phyloP scores from a whole-genome alignment of 2,113 vertebrate genomes.

The Scophthalmus maximus region DNA sequence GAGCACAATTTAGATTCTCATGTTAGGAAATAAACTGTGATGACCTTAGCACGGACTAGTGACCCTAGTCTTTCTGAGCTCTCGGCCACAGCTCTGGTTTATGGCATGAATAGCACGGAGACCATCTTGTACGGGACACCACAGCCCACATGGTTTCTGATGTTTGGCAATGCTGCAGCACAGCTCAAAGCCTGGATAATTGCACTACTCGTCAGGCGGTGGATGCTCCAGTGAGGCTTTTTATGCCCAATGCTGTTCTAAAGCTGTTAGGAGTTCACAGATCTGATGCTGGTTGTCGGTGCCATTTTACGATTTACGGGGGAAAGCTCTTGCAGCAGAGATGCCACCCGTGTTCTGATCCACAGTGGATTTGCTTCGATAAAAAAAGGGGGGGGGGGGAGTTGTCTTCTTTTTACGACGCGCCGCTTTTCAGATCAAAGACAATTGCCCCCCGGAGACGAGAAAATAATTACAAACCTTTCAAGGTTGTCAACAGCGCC shows the following conservation, averaged over 20 bases:
- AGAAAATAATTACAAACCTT: slow-evolving; percentile 4
- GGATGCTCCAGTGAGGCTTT: background rate
- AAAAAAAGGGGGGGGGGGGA: too few species aligned
- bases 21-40: background rate
- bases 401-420: background rate
- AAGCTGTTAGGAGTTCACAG: too few species aligned
- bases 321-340: too few species aligned
- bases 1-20: background rate
- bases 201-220: background rate
- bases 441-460: background rate
- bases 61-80: background rate
- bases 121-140: background rate
- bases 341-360: too few species aligned
- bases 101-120: too few species aligned
- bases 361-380: too few species aligned
- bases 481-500: background rate
- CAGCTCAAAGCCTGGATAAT: background rate
- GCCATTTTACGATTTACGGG: too few species aligned
- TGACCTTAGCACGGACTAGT: too few species aligned
- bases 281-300: too few species aligned
- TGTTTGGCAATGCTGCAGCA: background rate
- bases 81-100: too few species aligned
- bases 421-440: background rate
- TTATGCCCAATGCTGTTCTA: background rate
- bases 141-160: background rate